Conservation (phyloP, 2,797 vertebrate genomes). For the Otolemur crassicaudatus region DNA sequence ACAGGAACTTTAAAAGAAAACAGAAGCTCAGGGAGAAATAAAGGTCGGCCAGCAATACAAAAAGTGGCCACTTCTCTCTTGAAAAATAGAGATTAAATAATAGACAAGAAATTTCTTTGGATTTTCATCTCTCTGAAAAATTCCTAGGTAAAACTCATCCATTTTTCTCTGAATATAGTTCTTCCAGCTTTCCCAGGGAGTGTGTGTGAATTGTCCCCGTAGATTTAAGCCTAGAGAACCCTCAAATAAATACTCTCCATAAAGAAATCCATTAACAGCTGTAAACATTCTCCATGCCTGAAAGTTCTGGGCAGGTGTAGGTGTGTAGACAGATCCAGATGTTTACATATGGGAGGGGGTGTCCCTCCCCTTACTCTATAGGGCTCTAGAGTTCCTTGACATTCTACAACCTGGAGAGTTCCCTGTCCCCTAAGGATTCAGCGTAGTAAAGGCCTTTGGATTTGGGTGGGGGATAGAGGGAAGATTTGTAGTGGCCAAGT, state of each 20-base stretch:
- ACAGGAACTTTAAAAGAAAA: slow-evolving; percentile 66
- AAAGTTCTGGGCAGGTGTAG: slow-evolving; percentile 36
- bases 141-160: not conserved
- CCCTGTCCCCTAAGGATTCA: not conserved
- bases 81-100: not conserved
- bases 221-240: not conserved
- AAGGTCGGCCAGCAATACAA: not conserved
- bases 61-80: not conserved
- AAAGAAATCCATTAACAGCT: slow-evolving; percentile 54
- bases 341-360: not conserved
- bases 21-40: not conserved
- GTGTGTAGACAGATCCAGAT: not conserved
- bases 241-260: not conserved
- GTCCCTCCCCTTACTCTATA: not conserved
- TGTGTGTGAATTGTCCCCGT: not conserved
- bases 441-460: slow-evolving; percentile 48
- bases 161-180: slow-evolving; percentile 38
- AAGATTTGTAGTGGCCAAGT: slow-evolving; percentile 26
- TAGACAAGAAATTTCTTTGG: not conserved
- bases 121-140: slow-evolving; percentile 52
- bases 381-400: slow-evolving; percentile 14
- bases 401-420: slow-evolving; percentile 18
- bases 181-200: not conserved
- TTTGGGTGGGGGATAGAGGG: not conserved
- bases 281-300: slow-evolving; percentile 37